These are phyloP conservation scores for Petrolisthes cinctipes DNA, from an alignment of 2,888 invertebrate genomes.

Conservation along the genomic window DNA sequence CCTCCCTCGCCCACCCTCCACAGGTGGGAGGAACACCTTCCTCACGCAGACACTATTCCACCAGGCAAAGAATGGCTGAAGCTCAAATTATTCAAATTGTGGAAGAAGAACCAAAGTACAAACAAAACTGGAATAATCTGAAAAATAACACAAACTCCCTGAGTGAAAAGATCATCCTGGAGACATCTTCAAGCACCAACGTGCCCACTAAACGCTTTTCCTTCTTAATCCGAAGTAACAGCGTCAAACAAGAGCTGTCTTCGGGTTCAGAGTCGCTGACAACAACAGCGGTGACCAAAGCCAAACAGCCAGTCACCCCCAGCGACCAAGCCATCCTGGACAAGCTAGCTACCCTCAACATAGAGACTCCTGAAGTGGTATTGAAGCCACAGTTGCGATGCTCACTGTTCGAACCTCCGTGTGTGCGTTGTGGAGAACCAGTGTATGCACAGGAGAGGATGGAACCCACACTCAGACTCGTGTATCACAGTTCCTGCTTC, in stretches of 20 bases:
- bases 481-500: conserved; percentile 62
- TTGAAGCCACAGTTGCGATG: conserved; percentile 11
- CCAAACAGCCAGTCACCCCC: conserved; percentile 41
- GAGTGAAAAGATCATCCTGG: conserved; percentile 23
- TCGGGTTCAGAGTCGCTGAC: not conserved
- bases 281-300: not conserved
- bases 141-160: conserved; percentile 7
- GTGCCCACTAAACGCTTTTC: conserved; percentile 64
- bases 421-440: conserved; percentile 56
- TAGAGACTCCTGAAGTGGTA: conserved; percentile 35
- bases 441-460: conserved; percentile 60
- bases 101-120: conserved; percentile 41
- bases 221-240: conserved; percentile 60
- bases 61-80: conserved; percentile 40
- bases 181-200: conserved; percentile 47
- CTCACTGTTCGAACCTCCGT: conserved; percentile 55
- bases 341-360: conserved; percentile 54
- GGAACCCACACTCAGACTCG: conserved; percentile 49
- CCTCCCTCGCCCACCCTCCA: conserved; percentile 23
- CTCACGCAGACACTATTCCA: conserved; percentile 44
- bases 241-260: conserved; percentile 25
- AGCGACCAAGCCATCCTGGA: conserved; percentile 65
- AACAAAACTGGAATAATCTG: conserved; percentile 26
- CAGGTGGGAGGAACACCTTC: conserved; percentile 32
- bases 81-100: conserved; percentile 32